phyloP scores from a whole-genome alignment of 2,113 vertebrate genomes.

The Podilymbus podiceps region DNA sequence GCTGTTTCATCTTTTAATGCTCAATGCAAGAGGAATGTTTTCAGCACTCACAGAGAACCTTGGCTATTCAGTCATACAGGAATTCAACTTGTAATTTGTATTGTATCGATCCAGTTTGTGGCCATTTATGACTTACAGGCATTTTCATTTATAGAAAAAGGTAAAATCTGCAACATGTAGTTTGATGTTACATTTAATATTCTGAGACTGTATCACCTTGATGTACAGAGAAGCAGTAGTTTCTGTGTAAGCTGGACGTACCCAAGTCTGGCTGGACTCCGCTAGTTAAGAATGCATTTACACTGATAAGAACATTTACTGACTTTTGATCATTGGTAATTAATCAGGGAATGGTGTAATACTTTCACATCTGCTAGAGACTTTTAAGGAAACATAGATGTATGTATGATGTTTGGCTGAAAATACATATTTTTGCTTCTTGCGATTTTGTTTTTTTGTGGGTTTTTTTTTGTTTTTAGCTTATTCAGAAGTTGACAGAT shows the following conservation, averaged over 20 bases:
- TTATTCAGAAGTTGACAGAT: constrained; percentile 91
- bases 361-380: not conserved
- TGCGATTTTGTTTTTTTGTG: not conserved
- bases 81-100: not conserved
- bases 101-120: not conserved
- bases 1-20: not conserved
- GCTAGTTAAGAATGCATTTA: not conserved
- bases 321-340: not conserved
- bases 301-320: not conserved
- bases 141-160: not conserved
- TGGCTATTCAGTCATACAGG: not conserved
- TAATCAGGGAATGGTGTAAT: not conserved
- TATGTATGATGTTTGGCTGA: not conserved
- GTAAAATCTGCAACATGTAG: not conserved
- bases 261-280: not conserved
- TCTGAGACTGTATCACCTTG: not conserved
- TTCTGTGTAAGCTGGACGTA: not conserved
- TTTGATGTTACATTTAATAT: not conserved
- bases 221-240: not conserved
- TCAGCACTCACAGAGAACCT: not conserved
- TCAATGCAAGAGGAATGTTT: not conserved
- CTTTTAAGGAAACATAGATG: not conserved
- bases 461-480: no score
- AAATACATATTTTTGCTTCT: not conserved
- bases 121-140: not conserved